Conservation (phyloP, 1,140 invertebrate species). For the Araneus ventricosus region DNA sequence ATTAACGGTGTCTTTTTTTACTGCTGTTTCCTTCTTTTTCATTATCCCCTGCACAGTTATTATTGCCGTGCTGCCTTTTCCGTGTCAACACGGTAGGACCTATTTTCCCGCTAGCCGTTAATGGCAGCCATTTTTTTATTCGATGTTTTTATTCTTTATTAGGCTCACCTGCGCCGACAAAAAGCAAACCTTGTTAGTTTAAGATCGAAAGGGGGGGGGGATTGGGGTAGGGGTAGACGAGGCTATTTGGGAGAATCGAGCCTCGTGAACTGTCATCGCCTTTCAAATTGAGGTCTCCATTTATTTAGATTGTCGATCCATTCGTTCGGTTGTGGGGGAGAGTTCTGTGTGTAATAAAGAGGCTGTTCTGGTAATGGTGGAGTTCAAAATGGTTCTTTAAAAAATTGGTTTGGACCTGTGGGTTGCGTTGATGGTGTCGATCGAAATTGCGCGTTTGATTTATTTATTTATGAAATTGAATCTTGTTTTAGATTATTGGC, state of each 20-base stretch:
- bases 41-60: conserved; percentile 25
- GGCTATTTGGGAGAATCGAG: conserved; percentile 14
- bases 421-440: background rate
- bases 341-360: background rate
- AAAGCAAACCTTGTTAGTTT: conserved; percentile 40
- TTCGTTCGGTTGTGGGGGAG: background rate
- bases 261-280: conserved; percentile 19
- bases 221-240: background rate
- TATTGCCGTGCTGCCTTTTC: conserved; percentile 34
- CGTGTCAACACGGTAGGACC: conserved; percentile 36
- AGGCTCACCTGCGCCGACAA: conserved; percentile 2
- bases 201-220: background rate
- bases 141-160: conserved; percentile 6
- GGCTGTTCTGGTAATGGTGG: background rate
- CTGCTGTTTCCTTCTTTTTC: conserved; percentile 11
- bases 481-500: background rate
- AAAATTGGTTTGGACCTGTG: background rate
- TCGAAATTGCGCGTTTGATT: background rate
- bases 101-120: conserved; percentile 33
- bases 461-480: background rate
- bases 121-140: background rate
- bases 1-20: conserved; percentile 31
- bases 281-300: conserved; percentile 37
- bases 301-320: conserved; percentile 20
- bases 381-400: background rate